Evolutionary conservation across 1,140 invertebrate genomes (phyloP), one percentile per base, ranked within the genome.

Genomic region (Aleiodes sp.): DNA sequence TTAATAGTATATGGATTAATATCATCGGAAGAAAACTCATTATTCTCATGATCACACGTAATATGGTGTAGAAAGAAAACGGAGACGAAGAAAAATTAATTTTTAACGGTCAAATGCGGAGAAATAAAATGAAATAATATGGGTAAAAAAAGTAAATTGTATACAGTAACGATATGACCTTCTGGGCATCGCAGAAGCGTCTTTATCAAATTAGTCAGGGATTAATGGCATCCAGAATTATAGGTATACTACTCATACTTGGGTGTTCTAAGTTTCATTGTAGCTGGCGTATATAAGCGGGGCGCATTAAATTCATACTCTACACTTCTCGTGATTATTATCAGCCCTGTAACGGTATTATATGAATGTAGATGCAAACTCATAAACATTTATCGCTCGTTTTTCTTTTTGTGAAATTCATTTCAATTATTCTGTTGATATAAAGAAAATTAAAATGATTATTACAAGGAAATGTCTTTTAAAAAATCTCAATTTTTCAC

Each of bases 151-250:
- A 46, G 41, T 46, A 19, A 19, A 46, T 46, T 46, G 41, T 16
- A 46, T 46, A 46, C 19, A 46, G 41, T 16, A 46, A 19, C 41
- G 41, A 46, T 46, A 46, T 46, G 41, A 19, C 41, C 41, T 16
- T 16, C 41, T n/a, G 14, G 19, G 41, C n/a, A 46, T 46, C 41
- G 41, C 41, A 52, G 26, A 46, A 39, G 46, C 33, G 33, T 72
- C 57, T 69, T 65, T 65, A 69, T 68, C 35, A 64, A 69, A 72
- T 72, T 72, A 72, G 70, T 72, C 60, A 57, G 39, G 61, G 65
- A 57, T 68, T 72, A 69, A 68, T 69, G 62, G 67, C 19, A 46
- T 33, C 41, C 16, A 14, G 16, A 39, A 65, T 60, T 65, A 72
- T 56, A 39, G 35, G 24, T 60, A 46, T 19, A 41, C 28, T 12